Base-by-base conservation (phyloP, 2,888 invertebrate species). In the Heliconius hortense region DNA sequence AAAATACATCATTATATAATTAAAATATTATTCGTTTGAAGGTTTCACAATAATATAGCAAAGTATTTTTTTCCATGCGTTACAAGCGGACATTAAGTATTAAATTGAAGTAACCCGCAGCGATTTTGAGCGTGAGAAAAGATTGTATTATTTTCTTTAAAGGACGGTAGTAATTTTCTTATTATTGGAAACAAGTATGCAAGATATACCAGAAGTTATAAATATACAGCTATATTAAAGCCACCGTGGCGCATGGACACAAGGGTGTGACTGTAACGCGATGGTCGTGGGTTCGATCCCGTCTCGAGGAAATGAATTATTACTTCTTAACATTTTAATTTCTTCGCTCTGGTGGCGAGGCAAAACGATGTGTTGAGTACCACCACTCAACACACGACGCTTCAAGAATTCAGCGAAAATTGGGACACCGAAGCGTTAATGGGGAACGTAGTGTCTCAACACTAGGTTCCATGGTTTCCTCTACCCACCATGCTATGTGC, bases 61-160 rank as follows among this genome's bases (percentile, higher is more conserved):
- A 60, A 24, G 13, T 26, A 18, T 2, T 21, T 48, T n/a, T 48
- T 48, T 48, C 48, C 48, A 18, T 48, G 21, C 48, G 21, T 48
- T 48, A 64, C 5, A 64, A 64, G 35, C 24, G 18, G 24, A 66
- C 18, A 66, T 66, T 66, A 66, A 66, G 15, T 66, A 66, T 66
- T 66, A 66, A 43, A 21, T 62, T 35, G 11, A 64, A n/a, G 5
- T n/a, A 56, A 56, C 56, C 56, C 64, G 15, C 24, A 39, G 39
- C 15, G 24, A 15, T 24, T 66, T 66, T 66, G 39, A 66, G 8
- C 66, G 24, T 39, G 66, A 43, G 39, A 66, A 66, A 39, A 39
- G 24, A 26, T 13, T 39, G 15, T 24, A 15, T 66, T 64, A n/a
- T 64, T 66, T 43, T 43, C 39, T 66, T 15, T 39, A 43, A 66